Base-by-base conservation (phyloP, 1,140 invertebrate genomes). In the Drosophila azteca region DNA sequence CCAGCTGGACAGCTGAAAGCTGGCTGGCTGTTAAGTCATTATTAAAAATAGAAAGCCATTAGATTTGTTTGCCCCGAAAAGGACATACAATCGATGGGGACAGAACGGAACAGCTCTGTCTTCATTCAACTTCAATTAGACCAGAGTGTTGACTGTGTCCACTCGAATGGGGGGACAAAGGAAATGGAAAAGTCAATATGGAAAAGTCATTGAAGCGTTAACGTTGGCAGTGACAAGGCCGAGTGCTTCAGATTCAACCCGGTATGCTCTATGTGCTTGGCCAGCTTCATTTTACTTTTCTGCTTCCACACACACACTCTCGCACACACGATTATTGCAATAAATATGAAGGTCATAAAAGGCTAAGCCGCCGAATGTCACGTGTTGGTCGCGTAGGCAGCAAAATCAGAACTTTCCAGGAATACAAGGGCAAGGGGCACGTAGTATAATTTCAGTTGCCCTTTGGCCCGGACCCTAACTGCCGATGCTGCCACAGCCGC, bases 331-430 rank as follows among this genome's bases (percentile, higher is more conserved):
- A 7, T n/a, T 87, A 84, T 87, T 87, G 69, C 52, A 80, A 39
- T 71, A 84, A 84, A 85, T 84, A 77, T 82, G 74, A 81, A 71
- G 79, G 60, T 52, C 48, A 74, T 65, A 69, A 64, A 79, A 58
- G 64, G 50, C 48, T 62, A 41, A 74, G 73, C 79, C 64, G 46
- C 79, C 66, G 64, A 75, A 64, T 72, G 80, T 76, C 80, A 76
- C 80, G 76, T 76, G 80, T 71, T 70, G 35, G 15, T 11, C 55
- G 51, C 71, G 62, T 68, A 55, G 53, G 63, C 31, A 35, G 45
- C 22, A 35, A 59, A 79, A 84, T 76, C 76, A 77, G 57, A 73
- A 63, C 67, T 64, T 29, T 63, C 24, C 24, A 26, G 5, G 24
- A 26, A 26, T 26, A 5, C 4, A 5, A 6, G 24, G 13, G 7